Percentiles rank a stretch among this genome's conserved stretches.
phyloP scores from a whole-genome alignment of 2,888 invertebrate species.

The Eulithis prunata region DNA sequence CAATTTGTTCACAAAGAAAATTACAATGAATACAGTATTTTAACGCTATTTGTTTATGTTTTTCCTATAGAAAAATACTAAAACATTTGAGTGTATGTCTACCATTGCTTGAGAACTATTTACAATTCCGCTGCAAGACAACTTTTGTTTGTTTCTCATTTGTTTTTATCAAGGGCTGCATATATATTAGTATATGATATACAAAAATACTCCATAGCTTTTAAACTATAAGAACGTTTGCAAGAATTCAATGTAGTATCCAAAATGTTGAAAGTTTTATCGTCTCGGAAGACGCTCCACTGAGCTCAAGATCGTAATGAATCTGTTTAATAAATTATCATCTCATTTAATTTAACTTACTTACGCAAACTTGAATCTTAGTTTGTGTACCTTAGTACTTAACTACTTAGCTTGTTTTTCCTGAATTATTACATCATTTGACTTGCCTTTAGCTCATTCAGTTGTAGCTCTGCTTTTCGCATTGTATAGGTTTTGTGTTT shows the following conservation, averaged over 20 bases:
- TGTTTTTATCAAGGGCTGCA: neutral
- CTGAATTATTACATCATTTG: constrained; percentile 2
- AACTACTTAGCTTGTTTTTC: constrained; percentile 21
- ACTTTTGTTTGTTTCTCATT: no score
- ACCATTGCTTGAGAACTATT: no score
- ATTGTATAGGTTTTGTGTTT: no score
- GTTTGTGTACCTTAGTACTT: constrained; percentile 33
- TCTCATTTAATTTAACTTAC: constrained; percentile 40
- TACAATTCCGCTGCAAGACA: no score
- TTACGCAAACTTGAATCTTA: constrained; percentile 30
- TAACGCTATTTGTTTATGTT: no score
- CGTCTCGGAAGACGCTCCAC: constrained; percentile 37
- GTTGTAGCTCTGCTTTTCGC: no score
- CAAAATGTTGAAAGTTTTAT: constrained; percentile 44
- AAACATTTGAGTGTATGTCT: no score
- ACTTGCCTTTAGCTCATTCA: no score
- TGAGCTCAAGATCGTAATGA: constrained; percentile 41
- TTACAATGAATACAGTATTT: no score
- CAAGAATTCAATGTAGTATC: constrained; percentile 43
- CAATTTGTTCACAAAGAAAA: no score
- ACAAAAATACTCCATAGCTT: neutral
- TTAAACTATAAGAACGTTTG: constrained; percentile 29
- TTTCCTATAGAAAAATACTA: no score
- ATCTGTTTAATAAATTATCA: constrained; percentile 45
- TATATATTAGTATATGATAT: neutral